Percentiles rank a stretch among this genome's conserved stretches.
Evolutionary conservation across 1,140 invertebrate genomes (phyloP).

Genomic region (Aplysia californica): DNA sequence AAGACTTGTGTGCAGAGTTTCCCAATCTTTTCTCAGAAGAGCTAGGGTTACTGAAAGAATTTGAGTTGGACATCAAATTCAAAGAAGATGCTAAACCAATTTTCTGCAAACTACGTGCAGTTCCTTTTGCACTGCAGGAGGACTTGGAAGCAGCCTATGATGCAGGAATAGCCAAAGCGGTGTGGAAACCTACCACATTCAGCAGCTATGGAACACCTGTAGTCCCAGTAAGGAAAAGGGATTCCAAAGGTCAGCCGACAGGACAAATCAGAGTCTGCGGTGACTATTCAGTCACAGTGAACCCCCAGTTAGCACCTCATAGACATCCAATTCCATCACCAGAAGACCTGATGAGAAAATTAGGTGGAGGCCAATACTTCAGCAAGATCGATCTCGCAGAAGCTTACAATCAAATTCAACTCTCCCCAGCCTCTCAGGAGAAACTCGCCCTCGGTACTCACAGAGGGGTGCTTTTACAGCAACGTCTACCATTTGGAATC

Average conservation of each 20-base stretch:
- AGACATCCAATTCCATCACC: conserved; percentile 16
- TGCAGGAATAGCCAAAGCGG: conserved; percentile 7
- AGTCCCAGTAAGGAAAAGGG: conserved; percentile 16
- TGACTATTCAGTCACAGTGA: conserved; percentile 14
- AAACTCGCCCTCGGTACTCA: conserved; percentile 3
- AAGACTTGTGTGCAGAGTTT: conserved; percentile 9
- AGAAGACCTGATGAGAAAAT: conserved; percentile 4
- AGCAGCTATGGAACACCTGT: neutral
- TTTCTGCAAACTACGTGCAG: conserved; percentile 22
- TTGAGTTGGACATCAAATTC: conserved; percentile 30
- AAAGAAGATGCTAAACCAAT: conserved; percentile 8
- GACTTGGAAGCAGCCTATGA: neutral
- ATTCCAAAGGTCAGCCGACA: too few relatives aligned
- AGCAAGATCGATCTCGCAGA: conserved; percentile 20
- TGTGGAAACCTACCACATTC: conserved; percentile 13
- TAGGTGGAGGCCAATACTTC: neutral
- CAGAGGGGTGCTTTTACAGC: neutral
- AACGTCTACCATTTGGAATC: neutral
- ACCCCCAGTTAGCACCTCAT: conserved; percentile 13
- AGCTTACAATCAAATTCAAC: neutral
- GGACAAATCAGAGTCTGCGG: conserved; percentile 12
- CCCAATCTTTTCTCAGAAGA: conserved; percentile 23
- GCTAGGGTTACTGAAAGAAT: conserved; percentile 26
- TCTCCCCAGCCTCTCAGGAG: neutral
- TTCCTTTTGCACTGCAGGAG: conserved; percentile 2